These are phyloP conservation scores for Apotomis turbidana DNA, from an alignment of 2,888 invertebrate genomes.

Conservation along the genomic window DNA sequence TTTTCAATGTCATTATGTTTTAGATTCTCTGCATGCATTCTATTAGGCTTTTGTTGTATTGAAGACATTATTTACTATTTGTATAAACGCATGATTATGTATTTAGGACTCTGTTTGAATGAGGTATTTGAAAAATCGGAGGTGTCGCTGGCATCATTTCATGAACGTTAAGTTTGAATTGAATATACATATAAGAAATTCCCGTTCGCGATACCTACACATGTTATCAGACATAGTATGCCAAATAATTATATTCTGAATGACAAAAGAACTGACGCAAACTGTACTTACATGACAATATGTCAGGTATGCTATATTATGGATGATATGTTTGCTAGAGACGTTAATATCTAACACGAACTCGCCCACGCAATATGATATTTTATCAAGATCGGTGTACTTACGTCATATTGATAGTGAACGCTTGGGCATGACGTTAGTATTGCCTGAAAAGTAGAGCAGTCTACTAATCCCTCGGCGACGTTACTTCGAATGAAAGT, in stretches of 20 bases:
- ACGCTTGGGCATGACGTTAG: constrained; percentile 18
- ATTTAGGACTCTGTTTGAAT: too few species aligned
- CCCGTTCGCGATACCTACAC: background rate
- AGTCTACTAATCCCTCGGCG: constrained; percentile 2
- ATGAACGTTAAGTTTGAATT: too few species aligned
- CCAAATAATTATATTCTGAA: background rate
- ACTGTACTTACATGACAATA: constrained; percentile 9
- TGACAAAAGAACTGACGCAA: constrained; percentile 16
- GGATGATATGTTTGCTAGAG: constrained; percentile 9
- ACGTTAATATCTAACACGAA: constrained; percentile 17
- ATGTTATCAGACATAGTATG: background rate
- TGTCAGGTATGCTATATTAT: constrained; percentile 5
- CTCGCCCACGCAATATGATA: constrained; percentile 22
- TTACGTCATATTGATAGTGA: constrained; percentile 20
- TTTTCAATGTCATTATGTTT: constrained; percentile 9
- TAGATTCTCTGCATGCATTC: background rate
- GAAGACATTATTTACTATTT: background rate
- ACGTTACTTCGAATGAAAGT: constrained; percentile 9
- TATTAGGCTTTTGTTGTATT: background rate
- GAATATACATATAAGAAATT: background rate
- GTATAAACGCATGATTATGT: too few species aligned
- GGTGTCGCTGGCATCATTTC: too few species aligned
- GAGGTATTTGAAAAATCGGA: too few species aligned
- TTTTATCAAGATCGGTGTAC: constrained; percentile 25
- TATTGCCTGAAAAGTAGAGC: constrained; percentile 24